These are phyloP conservation scores for Tenualosa ilisha DNA, from an alignment of 2,797 vertebrate genomes.

Conservation along the genomic window DNA sequence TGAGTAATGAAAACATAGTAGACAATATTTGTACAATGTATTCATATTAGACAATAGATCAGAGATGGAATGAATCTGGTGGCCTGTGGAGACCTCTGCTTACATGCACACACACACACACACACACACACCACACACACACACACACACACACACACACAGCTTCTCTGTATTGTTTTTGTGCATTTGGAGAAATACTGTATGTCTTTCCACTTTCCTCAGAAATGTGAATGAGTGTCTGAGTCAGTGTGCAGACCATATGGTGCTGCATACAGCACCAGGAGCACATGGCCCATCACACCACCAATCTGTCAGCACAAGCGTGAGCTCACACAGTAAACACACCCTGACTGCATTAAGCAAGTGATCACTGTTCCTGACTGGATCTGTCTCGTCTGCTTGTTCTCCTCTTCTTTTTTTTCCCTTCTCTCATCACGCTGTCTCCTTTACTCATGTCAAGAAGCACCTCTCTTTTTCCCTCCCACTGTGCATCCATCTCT, in stretches of 20 bases:
- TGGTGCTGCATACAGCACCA: not conserved
- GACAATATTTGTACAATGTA: too few relatives aligned
- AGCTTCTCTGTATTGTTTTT: too few relatives aligned
- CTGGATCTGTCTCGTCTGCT: not conserved
- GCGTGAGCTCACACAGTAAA: not conserved
- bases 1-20: too few relatives aligned
- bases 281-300: not conserved
- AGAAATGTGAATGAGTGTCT: too few relatives aligned
- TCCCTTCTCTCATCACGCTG: not conserved
- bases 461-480: not conserved
- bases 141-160: too few relatives aligned
- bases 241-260: not conserved
- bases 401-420: not conserved
- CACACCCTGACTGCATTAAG: not conserved
- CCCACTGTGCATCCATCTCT: not conserved
- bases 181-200: too few relatives aligned
- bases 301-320: not conserved
- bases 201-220: too few relatives aligned
- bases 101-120: too few relatives aligned
- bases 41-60: too few relatives aligned
- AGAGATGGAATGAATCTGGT: too few relatives aligned
- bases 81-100: too few relatives aligned
- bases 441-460: constrained; percentile 1
- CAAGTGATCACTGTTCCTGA: not conserved
- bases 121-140: too few relatives aligned